These are phyloP conservation scores for Steinernema hermaphroditum DNA, from an alignment of 2,888 invertebrate species.

Conservation along the genomic window DNA sequence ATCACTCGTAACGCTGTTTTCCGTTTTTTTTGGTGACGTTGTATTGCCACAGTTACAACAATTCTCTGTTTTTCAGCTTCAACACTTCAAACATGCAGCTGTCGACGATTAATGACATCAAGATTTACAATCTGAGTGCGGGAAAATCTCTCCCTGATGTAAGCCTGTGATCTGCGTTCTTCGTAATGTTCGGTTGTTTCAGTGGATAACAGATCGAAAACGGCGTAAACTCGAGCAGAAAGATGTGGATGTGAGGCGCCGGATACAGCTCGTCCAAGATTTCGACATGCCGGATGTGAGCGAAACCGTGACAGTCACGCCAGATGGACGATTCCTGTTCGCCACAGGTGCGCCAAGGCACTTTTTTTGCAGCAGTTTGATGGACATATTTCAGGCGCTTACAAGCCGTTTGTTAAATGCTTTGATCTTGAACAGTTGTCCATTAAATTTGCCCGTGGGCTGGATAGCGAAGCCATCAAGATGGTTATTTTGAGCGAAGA, in stretches of 20 bases:
- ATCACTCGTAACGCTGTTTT: too few relatives aligned
- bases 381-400: slow-evolving; percentile 70
- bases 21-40: too few relatives aligned
- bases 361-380: too few relatives aligned
- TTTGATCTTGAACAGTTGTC: slow-evolving; percentile 94
- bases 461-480: slow-evolving; percentile 93
- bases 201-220: slow-evolving; percentile 70
- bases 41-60: too few relatives aligned
- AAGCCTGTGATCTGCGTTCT: slow-evolving; percentile 30
- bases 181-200: slow-evolving; percentile 43
- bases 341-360: slow-evolving; percentile 80
- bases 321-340: slow-evolving; percentile 87
- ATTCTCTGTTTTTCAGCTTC: too few relatives aligned
- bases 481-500: slow-evolving; percentile 91
- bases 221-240: slow-evolving; percentile 68
- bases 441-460: slow-evolving; percentile 93
- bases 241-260: slow-evolving; percentile 78
- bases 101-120: slow-evolving; percentile 80
- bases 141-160: slow-evolving; percentile 96
- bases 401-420: slow-evolving; percentile 92
- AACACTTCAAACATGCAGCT: slow-evolving; percentile 51
- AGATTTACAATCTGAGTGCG: slow-evolving; percentile 94
- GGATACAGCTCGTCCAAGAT: slow-evolving; percentile 95
- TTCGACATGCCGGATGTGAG: slow-evolving; percentile 98
- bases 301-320: slow-evolving; percentile 80